Conservation (phyloP, 2,113 vertebrate species). For the Vanacampus margaritifer region DNA sequence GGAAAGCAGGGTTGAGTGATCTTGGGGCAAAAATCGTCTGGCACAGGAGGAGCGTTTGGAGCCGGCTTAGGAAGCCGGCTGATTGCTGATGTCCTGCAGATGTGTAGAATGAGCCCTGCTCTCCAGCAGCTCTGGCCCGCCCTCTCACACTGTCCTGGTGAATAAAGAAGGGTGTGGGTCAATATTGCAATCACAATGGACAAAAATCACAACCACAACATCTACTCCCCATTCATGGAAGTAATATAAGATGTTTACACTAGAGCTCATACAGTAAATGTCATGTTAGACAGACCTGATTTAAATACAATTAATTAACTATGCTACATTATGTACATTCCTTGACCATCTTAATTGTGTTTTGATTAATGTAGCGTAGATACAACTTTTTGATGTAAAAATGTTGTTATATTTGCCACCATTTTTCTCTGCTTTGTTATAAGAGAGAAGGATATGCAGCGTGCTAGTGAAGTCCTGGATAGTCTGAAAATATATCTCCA, state of each 20-base stretch:
- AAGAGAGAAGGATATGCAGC: conserved; percentile 76
- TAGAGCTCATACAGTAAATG: background rate
- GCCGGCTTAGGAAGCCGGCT: too few species aligned
- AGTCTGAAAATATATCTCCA: conserved; percentile 80
- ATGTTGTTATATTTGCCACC: background rate
- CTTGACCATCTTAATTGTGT: background rate
- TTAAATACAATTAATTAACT: background rate
- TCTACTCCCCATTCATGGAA: background rate
- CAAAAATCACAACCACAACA: too few species aligned
- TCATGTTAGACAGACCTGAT: background rate
- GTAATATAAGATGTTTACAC: background rate
- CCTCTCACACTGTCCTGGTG: too few species aligned
- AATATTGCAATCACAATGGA: too few species aligned
- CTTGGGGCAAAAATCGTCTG: too few species aligned
- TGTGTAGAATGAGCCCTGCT: too few species aligned
- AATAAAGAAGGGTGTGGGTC: too few species aligned
- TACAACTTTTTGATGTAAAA: background rate
- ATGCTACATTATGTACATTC: background rate
- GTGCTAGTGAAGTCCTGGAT: conserved; percentile 75
- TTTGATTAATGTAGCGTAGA: background rate
- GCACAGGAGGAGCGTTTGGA: too few species aligned
- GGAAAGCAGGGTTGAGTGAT: too few species aligned
- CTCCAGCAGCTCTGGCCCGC: too few species aligned
- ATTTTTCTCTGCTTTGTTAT: conserved; percentile 12
- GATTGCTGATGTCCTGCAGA: too few species aligned